Conservation (phyloP, 2,113 vertebrate genomes). For the Bagarius yarrelli region DNA sequence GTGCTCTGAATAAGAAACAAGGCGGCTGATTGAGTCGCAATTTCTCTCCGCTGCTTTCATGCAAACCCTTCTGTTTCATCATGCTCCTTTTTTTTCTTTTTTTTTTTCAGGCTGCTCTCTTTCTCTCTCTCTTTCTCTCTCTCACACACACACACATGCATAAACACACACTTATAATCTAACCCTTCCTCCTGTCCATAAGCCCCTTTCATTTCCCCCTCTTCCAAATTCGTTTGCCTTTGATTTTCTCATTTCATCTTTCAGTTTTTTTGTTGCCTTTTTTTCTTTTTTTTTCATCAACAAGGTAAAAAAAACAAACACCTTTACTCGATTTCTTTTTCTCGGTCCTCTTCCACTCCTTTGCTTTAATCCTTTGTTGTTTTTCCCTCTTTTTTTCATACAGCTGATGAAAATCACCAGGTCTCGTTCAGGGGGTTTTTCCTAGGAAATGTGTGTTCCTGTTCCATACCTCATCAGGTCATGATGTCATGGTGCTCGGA, state of each 20-base stretch:
- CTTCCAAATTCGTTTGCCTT: slow-evolving; percentile 44
- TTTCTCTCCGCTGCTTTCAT: slow-evolving; percentile 48
- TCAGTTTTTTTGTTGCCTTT: slow-evolving; percentile 17
- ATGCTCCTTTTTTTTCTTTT: slow-evolving; percentile 25
- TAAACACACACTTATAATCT: slow-evolving; percentile 32
- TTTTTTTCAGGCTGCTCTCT: background rate
- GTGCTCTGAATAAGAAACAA: slow-evolving; percentile 55
- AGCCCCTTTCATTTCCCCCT: slow-evolving; percentile 41
- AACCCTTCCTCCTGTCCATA: slow-evolving; percentile 29
- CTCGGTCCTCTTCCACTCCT: slow-evolving; percentile 28
- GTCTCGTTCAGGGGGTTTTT: slow-evolving; percentile 11
- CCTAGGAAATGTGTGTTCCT: slow-evolving; percentile 25
- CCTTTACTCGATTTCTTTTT: slow-evolving; percentile 15
- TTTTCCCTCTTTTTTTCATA: slow-evolving; percentile 1
- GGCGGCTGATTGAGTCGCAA: slow-evolving; percentile 52
- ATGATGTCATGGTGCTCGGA: background rate
- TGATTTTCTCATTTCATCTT: slow-evolving; percentile 41
- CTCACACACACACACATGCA: background rate
- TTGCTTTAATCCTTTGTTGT: slow-evolving; percentile 30
- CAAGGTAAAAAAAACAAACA: background rate
- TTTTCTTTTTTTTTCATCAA: background rate
- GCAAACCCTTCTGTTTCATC: slow-evolving; percentile 51
- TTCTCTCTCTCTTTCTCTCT: background rate
- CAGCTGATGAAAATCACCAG: slow-evolving; percentile 27
- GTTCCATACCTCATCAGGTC: background rate